Evolutionary conservation across 1,140 invertebrate species (phyloP).

Genomic region (Tetraneura akinire): DNA sequence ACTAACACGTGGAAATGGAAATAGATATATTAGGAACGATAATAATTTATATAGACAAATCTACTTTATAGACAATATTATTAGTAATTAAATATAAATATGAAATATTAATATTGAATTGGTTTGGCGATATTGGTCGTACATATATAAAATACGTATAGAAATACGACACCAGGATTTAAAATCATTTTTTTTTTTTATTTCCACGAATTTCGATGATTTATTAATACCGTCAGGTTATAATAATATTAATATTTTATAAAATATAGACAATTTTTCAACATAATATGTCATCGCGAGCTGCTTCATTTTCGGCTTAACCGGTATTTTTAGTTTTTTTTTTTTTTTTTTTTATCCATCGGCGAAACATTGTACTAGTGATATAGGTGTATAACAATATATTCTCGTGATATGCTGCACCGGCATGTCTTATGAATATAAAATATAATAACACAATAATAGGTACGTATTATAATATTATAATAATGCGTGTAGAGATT

Average conservation of each 20-base stretch:
- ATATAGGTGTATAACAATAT: not conserved
- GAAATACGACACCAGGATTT: not conserved
- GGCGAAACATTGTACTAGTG: too few relatives aligned
- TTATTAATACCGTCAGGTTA: not conserved
- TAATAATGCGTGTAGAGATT: too few relatives aligned
- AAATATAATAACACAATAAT: too few relatives aligned
- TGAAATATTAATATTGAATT: not conserved
- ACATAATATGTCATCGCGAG: slow-evolving; percentile 17
- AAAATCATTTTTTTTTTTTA: slow-evolving; percentile 4
- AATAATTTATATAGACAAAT: too few relatives aligned
- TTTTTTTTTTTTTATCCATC: not conserved
- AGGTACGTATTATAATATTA: too few relatives aligned
- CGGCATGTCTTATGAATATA: not conserved
- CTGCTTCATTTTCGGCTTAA: slow-evolving; percentile 16
- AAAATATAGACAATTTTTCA: slow-evolving; percentile 1
- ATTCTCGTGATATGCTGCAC: not conserved
- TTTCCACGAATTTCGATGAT: slow-evolving; percentile 27
- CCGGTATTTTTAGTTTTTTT: slow-evolving; percentile 39
- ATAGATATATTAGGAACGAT: too few relatives aligned
- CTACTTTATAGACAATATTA: too few relatives aligned
- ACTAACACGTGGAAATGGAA: too few relatives aligned
- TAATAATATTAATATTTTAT: slow-evolving; percentile 22
- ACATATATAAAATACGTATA: too few relatives aligned
- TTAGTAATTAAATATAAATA: too few relatives aligned
- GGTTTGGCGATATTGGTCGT: not conserved